A percentile compares a stretch with the other conserved stretches of the same genome.
phyloP scores from a whole-genome alignment of 2,888 invertebrate species.

The Seladonia tumulorum region DNA sequence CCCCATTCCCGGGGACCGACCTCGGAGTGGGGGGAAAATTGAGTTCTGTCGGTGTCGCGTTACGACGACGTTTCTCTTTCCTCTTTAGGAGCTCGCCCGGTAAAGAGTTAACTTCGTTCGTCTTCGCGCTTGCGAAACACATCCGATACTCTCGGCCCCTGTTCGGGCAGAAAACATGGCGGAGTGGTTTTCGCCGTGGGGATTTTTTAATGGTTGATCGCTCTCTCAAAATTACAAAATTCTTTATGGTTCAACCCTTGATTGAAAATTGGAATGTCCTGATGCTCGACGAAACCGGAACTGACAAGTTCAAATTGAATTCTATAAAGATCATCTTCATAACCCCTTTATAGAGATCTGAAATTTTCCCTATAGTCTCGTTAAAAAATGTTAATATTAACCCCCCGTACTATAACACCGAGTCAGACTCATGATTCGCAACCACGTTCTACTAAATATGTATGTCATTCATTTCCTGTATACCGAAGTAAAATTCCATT shows the following conservation, averaged over 20 bases:
- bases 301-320: no score
- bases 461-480: no score
- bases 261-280: no score
- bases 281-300: no score
- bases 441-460: no score
- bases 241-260: background rate
- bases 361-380: no score
- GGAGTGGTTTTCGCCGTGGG: background rate
- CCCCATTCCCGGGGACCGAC: constrained; percentile 25
- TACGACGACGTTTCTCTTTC: constrained; percentile 25
- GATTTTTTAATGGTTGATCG: background rate
- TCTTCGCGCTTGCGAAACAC: background rate
- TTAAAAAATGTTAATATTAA: no score
- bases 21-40: constrained; percentile 8
- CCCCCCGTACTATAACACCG: no score
- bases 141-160: background rate
- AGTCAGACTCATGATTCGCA: no score
- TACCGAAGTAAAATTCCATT: no score
- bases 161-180: background rate
- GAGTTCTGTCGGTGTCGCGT: constrained; percentile 43
- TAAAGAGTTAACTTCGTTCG: constrained; percentile 19
- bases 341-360: no score
- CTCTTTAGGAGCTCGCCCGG: constrained; percentile 16
- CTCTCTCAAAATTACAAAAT: background rate
- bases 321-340: no score